A percentile compares a stretch with the other conserved stretches of the same genome.
Conservation (phyloP, 1,140 invertebrate species). For the Mylabris phalerata region DNA sequence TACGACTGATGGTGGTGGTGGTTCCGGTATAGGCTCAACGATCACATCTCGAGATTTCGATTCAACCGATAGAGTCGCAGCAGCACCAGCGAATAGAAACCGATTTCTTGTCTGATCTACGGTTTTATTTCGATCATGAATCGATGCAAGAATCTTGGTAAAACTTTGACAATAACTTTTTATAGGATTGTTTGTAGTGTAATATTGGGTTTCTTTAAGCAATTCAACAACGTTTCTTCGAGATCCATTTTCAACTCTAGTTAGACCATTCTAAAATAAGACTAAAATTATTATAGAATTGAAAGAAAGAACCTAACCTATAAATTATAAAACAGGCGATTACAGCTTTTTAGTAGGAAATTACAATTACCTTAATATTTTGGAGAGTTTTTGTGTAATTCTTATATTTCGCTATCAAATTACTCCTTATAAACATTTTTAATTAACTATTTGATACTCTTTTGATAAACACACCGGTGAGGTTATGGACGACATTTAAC, state of each 20-base stretch:
- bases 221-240: not conserved
- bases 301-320: constrained; percentile 6
- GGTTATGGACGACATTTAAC: too few species aligned
- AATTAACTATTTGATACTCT: too few species aligned
- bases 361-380: constrained; percentile 1
- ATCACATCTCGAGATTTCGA: not conserved
- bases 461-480: too few species aligned
- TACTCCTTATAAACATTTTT: not conserved
- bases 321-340: not conserved
- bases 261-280: constrained; percentile 3
- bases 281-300: not conserved
- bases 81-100: not conserved
- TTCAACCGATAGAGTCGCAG: not conserved
- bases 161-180: not conserved
- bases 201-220: not conserved
- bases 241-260: not conserved
- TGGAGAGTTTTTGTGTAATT: not conserved
- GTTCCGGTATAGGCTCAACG: constrained; percentile 26
- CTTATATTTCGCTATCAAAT: constrained; percentile 5
- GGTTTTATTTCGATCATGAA: constrained; percentile 2
- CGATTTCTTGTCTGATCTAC: constrained; percentile 3
- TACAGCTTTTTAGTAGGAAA: not conserved
- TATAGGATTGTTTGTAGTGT: not conserved
- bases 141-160: not conserved
- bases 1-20: constrained; percentile 48